Base-by-base conservation (phyloP, 2,888 invertebrate genomes). In the Sisyra nigra region DNA sequence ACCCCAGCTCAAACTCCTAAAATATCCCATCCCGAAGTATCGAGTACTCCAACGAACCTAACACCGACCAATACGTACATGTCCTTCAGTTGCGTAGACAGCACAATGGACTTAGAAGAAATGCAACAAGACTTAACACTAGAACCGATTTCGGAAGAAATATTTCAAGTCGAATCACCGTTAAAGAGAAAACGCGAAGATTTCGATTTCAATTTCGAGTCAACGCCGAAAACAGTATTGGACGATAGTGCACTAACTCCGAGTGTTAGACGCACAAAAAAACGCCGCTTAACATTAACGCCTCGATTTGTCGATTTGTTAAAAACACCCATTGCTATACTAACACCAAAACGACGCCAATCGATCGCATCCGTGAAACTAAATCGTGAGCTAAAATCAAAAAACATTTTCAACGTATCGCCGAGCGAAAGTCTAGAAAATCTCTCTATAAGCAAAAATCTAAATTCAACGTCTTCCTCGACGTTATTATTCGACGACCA, bases 181-280 rank as follows among this genome's bases (percentile, higher is more conserved):
- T 46, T 45, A 29, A 46, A 46, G 45, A 44, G 48, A 24, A 39
- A 44, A 30, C 43, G 46, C 8, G 42, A 42, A 19, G 34, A 42
- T 11, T 34, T 13, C 13, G 42, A 42, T 35, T 6, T 34, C 24
- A 18, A n/a, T 34, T 10, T 42, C 11, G 42, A 42, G 11, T 17
- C 35, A 2, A 15, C 19, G 13, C 42, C 34, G 13, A 37, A 37
- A 14, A n/a, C 18, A 13, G 18, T n/a, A 2, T 37, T 37, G 19
- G 14, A 29, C 9, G 15, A 14, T 13, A 32, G 31, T 8, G 31
- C 40, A 1, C 11, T 19, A 37, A 17, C 37, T 2, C 14, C 31
- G 4, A n/a, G 33, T 17, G 10, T 34, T 9, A 29, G 18, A 10
- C 11, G 15, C 13, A 35, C 15, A 10, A 42, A 42, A 35, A 42